Percentiles rank a stretch among this genome's conserved stretches.
Evolutionary conservation across 2,888 invertebrate genomes (phyloP).

Genomic region (Dioctria rufipes): DNA sequence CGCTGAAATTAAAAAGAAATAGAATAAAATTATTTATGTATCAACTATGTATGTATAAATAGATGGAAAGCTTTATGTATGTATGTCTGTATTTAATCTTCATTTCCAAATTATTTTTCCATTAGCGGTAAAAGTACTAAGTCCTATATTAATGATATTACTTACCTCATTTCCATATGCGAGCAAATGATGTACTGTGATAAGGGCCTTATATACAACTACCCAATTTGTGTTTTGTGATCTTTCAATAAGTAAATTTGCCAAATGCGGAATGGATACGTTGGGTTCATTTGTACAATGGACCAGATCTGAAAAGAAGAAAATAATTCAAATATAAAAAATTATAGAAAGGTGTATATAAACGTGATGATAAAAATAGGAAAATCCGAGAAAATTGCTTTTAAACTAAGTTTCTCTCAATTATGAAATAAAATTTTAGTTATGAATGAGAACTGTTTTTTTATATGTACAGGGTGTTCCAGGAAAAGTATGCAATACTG

Average conservation of each 20-base stretch:
- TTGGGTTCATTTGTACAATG: constrained; percentile 99
- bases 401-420: no score
- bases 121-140: neutral
- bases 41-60: neutral
- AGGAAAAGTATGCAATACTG: no score
- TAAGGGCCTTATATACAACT: constrained; percentile 97
- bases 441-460: no score
- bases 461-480: no score
- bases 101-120: constrained; percentile 12
- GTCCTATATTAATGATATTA: constrained; percentile 20
- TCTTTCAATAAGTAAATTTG: constrained; percentile 97
- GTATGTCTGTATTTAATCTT: neutral
- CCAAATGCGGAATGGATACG: constrained; percentile 99
- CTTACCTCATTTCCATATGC: constrained; percentile 99
- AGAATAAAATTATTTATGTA: constrained; percentile 8
- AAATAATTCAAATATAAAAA: neutral
- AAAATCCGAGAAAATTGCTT: no score
- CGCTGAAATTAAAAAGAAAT: constrained; percentile 79
- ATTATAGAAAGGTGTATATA: neutral
- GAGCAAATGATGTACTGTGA: constrained; percentile 98
- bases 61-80: neutral
- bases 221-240: constrained; percentile 99
- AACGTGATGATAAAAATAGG: no score
- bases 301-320: constrained; percentile 89
- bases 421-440: no score